Evolutionary conservation across 30 jellyfish, hydroid and myxozoan genomes (phyloP).

Genomic region (Pelagia noctiluca): DNA sequence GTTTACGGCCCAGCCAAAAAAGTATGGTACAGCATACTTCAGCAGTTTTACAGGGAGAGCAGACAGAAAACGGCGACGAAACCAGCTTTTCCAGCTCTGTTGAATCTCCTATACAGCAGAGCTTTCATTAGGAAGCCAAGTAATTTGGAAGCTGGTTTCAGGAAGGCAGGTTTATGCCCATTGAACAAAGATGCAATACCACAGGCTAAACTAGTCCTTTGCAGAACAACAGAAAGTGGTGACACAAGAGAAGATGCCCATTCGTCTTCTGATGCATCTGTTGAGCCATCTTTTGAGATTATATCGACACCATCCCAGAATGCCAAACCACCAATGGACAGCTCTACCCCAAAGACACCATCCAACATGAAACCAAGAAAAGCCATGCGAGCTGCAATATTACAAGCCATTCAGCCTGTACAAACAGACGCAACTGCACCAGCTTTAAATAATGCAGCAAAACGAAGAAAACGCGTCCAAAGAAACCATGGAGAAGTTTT

Average conservation of each 20-base stretch:
- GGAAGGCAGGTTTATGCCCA: constrained; percentile 43
- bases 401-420: constrained; percentile 1
- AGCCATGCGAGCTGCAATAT: not conserved
- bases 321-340: not conserved
- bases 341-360: not conserved
- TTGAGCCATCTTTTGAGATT: not conserved
- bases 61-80: constrained; percentile 38
- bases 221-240: not conserved
- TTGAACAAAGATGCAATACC: constrained; percentile 39
- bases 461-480: not conserved
- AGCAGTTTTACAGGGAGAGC: constrained; percentile 44
- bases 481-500: constrained; percentile 3
- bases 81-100: constrained; percentile 49
- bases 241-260: constrained; percentile 4
- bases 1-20: constrained; percentile 51
- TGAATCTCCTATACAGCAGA: constrained; percentile 3
- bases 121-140: constrained; percentile 20
- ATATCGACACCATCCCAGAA: not conserved
- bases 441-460: not conserved
- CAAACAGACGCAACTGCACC: not conserved
- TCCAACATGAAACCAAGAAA: not conserved
- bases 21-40: constrained; percentile 35
- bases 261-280: constrained; percentile 27
- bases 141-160: constrained; percentile 31
- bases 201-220: constrained; percentile 11